phyloP scores from a whole-genome alignment of 2,113 vertebrate species.

The Notothenia rossii region DNA sequence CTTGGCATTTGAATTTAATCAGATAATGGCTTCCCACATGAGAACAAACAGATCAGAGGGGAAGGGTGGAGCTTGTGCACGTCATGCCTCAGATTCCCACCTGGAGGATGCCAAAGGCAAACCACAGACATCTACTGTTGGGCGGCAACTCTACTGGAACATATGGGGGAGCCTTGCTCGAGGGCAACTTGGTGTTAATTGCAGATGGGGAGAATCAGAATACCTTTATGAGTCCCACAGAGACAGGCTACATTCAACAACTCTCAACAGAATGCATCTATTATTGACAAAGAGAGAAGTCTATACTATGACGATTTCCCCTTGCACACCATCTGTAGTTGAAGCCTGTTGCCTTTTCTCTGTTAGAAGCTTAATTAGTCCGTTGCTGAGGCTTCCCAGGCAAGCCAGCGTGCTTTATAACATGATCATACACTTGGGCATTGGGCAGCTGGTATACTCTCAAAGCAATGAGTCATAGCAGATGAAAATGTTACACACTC shows the following conservation, averaged over 20 bases:
- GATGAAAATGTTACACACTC: conserved; percentile 73
- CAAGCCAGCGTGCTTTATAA: conserved; percentile 59
- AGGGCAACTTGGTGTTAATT: conserved; percentile 26
- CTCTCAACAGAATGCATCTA: neutral
- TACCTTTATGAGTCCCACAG: neutral
- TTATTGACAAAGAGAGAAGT: conserved; percentile 26
- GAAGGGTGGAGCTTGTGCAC: conserved; percentile 8
- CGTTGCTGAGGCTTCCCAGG: conserved; percentile 57
- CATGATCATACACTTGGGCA: conserved; percentile 77
- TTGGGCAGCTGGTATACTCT: conserved; percentile 71
- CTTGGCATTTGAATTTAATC: conserved; percentile 59
- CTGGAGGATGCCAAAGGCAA: conserved; percentile 30
- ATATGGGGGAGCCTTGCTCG: neutral
- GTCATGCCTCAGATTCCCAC: conserved; percentile 19
- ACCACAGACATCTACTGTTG: neutral
- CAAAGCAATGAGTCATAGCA: conserved; percentile 72
- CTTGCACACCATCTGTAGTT: conserved; percentile 58
- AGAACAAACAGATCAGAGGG: conserved; percentile 31
- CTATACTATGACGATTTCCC: conserved; percentile 25
- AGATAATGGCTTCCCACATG: conserved; percentile 56
- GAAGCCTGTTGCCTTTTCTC: conserved; percentile 50
- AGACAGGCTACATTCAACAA: neutral
- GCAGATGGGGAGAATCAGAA: neutral
- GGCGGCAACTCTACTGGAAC: neutral
- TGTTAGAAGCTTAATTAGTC: conserved; percentile 74